Base-by-base conservation (phyloP, 2,113 vertebrate genomes). In the Pungitius pungitius region DNA sequence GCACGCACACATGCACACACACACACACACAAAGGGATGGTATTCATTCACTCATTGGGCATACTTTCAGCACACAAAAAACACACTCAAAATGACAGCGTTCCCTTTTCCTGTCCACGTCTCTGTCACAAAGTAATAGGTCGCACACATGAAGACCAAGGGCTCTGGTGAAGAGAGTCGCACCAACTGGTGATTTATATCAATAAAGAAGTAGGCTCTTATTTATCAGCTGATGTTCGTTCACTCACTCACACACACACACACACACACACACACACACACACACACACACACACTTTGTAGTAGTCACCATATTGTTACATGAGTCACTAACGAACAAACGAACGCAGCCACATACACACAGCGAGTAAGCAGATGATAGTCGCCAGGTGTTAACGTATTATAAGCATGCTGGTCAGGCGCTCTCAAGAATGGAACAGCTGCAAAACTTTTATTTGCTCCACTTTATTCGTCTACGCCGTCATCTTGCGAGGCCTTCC, bases 1-100 rank as follows among this genome's bases (percentile, higher is more conserved):
- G 30, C 12, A 30, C 72, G 49, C 52, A 58, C 49, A 60, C 87
- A 55, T 0, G 3, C 43, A 49, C 43, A 56, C 79, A 71, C 10
- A 27, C 33, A 20, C 26, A 56, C 78, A 69, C 78, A 85, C 77
- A 90, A 87, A 89, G 67, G 72, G 54, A 65, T 42, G 76, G 74
- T 76, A 84, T 88, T 90, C 89, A 85, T 87, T 90, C 89, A 85
- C 86, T 86, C 83, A 90, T 74, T 82, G 73, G 54, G 67, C 49
- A 12, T 86, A 78, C 73, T 87, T 85, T 84, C 83, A 83, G 80
- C 62, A 73, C 68, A 69, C 66, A 65, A 75, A 66, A 79, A 75
- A 70, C 85, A 81, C 64, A 81, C 85, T 88, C 80, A 74, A 85
- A 83, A 85, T 72, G 85, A 90, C 90, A 87, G 72, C 60, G 18